Conservation (phyloP, 2,113 vertebrate species). For the Myrmecobius fasciatus region DNA sequence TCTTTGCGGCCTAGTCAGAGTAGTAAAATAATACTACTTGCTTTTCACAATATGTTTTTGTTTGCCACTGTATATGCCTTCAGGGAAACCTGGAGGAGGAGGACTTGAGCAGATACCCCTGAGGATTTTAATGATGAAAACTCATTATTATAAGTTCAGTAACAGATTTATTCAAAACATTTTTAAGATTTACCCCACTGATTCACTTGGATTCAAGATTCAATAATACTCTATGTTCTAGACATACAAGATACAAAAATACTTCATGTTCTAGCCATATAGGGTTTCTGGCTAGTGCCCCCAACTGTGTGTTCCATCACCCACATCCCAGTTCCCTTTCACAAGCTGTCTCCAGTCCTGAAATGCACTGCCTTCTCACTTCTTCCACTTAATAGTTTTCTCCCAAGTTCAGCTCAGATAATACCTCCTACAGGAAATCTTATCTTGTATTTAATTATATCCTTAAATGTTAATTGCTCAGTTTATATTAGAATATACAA, state of each 20-base stretch:
- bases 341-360: neutral
- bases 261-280: too few species aligned
- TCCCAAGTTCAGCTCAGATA: neutral
- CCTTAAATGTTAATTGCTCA: neutral
- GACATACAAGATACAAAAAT: too few species aligned
- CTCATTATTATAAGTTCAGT: neutral
- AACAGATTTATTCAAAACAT: neutral
- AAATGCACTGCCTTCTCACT: neutral
- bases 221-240: neutral
- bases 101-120: neutral
- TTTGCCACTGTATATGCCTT: neutral
- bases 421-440: neutral
- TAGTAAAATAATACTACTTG: too few species aligned
- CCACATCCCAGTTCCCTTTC: neutral
- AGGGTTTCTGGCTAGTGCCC: neutral
- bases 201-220: neutral
- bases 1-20: neutral
- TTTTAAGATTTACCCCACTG: neutral
- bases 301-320: neutral
- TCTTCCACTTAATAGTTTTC: neutral
- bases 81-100: too few species aligned
- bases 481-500: neutral
- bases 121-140: neutral
- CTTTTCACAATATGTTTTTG: neutral
- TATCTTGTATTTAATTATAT: neutral